These are phyloP conservation scores for Dilophus febrilis DNA, from an alignment of 2,888 invertebrate species.

Conservation along the genomic window DNA sequence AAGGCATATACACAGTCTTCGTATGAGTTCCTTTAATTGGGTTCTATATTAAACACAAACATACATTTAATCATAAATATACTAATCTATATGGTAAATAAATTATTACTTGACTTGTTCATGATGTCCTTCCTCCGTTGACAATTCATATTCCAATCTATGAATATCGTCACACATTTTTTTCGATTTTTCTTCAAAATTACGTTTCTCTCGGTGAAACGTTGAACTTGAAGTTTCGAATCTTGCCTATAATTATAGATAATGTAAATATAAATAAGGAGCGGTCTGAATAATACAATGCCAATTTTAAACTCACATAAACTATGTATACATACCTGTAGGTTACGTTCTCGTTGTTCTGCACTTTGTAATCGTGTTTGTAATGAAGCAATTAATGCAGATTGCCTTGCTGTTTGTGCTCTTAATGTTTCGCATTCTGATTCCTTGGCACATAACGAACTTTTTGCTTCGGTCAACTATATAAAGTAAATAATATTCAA, in stretches of 20 bases:
- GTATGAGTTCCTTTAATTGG: slow-evolving; percentile 52
- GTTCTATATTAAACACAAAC: slow-evolving; percentile 17
- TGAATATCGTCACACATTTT: slow-evolving; percentile 60
- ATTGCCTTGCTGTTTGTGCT: slow-evolving; percentile 69
- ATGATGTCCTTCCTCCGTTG: slow-evolving; percentile 56
- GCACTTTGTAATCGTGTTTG: slow-evolving; percentile 62
- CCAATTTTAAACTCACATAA: neutral
- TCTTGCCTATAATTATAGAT: neutral
- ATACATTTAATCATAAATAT: neutral
- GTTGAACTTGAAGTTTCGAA: slow-evolving; percentile 55
- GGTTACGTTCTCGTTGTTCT: slow-evolving; percentile 57
- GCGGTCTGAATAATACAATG: no score
- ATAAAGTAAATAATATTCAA: slow-evolving; percentile 16
- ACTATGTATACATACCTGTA: slow-evolving; percentile 32
- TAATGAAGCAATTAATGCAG: slow-evolving; percentile 60
- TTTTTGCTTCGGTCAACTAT: slow-evolving; percentile 57
- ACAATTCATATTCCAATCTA: slow-evolving; percentile 51
- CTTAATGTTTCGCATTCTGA: slow-evolving; percentile 66
- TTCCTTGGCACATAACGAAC: slow-evolving; percentile 51
- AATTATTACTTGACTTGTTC: slow-evolving; percentile 43
- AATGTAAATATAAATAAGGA: no score
- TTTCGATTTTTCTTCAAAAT: slow-evolving; percentile 57
- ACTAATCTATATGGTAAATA: neutral
- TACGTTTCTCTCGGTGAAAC: slow-evolving; percentile 52
- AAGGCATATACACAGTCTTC: slow-evolving; percentile 52